Evolutionary conservation across 1,140 invertebrate species (phyloP).

Genomic region (Ephestia elutella): DNA sequence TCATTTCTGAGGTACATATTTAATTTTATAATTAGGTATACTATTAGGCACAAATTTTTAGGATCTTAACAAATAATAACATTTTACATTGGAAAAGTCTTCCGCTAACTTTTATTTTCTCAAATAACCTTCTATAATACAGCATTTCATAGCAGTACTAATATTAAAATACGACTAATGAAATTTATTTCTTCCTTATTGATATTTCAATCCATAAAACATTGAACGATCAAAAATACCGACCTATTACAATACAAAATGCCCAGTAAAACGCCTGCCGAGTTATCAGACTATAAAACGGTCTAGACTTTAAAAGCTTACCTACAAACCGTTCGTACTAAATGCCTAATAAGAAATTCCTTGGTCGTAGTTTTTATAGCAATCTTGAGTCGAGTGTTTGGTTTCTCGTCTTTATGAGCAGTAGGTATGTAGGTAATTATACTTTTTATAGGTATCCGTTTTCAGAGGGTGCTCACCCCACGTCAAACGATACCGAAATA

Average conservation of each 20-base stretch:
- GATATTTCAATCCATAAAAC: too few species aligned
- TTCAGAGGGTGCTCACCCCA: conserved; percentile 35
- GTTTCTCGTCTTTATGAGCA: neutral
- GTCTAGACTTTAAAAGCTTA: neutral
- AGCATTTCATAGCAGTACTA: too few species aligned
- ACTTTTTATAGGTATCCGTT: conserved; percentile 16
- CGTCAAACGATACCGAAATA: conserved; percentile 51
- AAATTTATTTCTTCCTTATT: too few species aligned
- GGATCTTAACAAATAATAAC: too few species aligned
- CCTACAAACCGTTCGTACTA: neutral
- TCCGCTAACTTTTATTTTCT: too few species aligned
- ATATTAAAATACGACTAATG: too few species aligned
- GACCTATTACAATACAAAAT: neutral
- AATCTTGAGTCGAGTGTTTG: neutral
- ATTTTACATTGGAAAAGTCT: too few species aligned
- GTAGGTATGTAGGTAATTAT: conserved; percentile 12
- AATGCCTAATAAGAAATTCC: neutral
- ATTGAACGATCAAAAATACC: neutral
- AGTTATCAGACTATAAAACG: neutral
- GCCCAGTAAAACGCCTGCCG: neutral
- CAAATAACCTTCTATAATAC: too few species aligned
- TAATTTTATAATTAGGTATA: too few species aligned
- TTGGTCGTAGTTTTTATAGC: neutral
- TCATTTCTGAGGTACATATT: too few species aligned
- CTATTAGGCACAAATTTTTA: too few species aligned